A percentile compares a stretch with the other conserved stretches of the same genome.
Conservation (phyloP, 2,888 invertebrate species). For the Drosophila limbata region DNA sequence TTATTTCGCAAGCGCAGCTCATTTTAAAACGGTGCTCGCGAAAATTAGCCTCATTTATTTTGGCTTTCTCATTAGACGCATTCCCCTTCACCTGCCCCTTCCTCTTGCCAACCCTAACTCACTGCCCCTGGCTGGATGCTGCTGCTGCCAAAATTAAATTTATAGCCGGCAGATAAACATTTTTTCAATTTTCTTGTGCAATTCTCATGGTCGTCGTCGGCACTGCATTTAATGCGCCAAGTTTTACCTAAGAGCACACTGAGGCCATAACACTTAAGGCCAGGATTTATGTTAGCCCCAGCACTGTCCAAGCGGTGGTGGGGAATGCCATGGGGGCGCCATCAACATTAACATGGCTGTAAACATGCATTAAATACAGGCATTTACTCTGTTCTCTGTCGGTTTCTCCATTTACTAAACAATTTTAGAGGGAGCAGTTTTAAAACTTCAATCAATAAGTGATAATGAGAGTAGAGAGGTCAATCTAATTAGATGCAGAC, state of each 20-base stretch:
- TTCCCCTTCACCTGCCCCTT: neutral
- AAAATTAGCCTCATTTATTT: constrained; percentile 73
- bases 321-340: neutral
- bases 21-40: constrained; percentile 40
- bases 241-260: constrained; percentile 44
- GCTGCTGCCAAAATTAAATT: constrained; percentile 65
- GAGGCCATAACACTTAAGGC: constrained; percentile 44
- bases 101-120: too few species aligned
- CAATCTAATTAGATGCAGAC: neutral
- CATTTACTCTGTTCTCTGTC: constrained; percentile 2
- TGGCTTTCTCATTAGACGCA: constrained; percentile 62
- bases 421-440: neutral
- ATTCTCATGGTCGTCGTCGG: constrained; percentile 11
- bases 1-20: constrained; percentile 28
- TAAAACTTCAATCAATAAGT: neutral
- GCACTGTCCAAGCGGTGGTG: neutral
- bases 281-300: constrained; percentile 31
- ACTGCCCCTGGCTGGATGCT: constrained; percentile 2
- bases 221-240: constrained; percentile 69
- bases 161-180: constrained; percentile 67
- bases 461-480: neutral
- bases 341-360: constrained; percentile 27
- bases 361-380: constrained; percentile 24
- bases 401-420: neutral
- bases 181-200: constrained; percentile 45